These are phyloP conservation scores for Allacma fusca DNA, from an alignment of 2,888 invertebrate genomes.

Conservation along the genomic window DNA sequence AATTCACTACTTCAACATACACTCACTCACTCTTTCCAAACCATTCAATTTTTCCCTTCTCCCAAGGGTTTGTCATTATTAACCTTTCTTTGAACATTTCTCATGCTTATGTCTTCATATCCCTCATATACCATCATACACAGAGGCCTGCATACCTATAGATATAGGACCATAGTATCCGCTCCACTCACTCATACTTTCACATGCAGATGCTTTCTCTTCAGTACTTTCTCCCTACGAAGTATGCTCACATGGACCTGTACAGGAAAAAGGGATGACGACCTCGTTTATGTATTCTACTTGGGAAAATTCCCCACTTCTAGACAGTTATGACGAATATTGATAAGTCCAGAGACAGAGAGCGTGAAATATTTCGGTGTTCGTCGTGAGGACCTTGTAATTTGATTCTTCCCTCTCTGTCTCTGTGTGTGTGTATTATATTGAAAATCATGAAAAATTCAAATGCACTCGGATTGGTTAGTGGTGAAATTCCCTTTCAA, in stretches of 20 bases:
- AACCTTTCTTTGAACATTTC: slow-evolving; percentile 16
- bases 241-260: no score
- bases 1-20: slow-evolving; percentile 12
- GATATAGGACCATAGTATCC: no score
- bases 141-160: no score
- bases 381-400: background rate
- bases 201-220: no score
- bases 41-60: slow-evolving; percentile 16
- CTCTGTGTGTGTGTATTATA: no score
- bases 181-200: no score
- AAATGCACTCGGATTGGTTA: no score
- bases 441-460: no score
- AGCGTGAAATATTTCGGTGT: background rate
- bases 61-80: slow-evolving; percentile 16
- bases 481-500: no score
- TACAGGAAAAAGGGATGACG: background rate
- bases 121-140: background rate
- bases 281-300: background rate
- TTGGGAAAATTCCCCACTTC: background rate
- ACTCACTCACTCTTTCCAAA: slow-evolving; percentile 3
- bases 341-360: background rate
- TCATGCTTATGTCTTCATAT: background rate
- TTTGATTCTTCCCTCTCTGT: background rate
- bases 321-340: slow-evolving; percentile 11
- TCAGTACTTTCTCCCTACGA: no score